Conservation (phyloP, 2,888 invertebrate genomes). For the Teinopalpus imperialis region DNA sequence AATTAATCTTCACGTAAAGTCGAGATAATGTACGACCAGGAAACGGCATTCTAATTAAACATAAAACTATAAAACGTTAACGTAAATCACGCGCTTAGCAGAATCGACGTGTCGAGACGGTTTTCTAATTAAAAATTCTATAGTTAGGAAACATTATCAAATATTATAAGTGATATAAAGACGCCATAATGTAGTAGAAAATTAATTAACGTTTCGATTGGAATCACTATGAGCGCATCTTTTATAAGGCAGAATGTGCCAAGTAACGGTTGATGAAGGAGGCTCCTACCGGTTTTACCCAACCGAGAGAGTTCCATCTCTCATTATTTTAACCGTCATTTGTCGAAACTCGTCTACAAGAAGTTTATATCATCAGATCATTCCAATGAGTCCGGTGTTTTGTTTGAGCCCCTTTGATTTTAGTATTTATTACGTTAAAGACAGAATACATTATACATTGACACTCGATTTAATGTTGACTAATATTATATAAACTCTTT, state of each 20-base stretch:
- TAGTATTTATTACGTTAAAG: not conserved
- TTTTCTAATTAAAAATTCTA: constrained; percentile 36
- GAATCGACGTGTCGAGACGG: constrained; percentile 25
- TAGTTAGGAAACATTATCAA: constrained; percentile 34
- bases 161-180: constrained; percentile 51
- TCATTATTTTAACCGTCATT: constrained; percentile 68
- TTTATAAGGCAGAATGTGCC: constrained; percentile 66
- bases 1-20: constrained; percentile 20
- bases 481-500: no score
- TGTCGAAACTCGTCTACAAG: constrained; percentile 52
- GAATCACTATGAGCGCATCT: constrained; percentile 68
- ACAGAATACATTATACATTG: not conserved
- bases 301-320: constrained; percentile 40
- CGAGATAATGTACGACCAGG: constrained; percentile 8
- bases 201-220: constrained; percentile 75
- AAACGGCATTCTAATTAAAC: constrained; percentile 29
- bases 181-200: constrained; percentile 66
- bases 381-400: constrained; percentile 4
- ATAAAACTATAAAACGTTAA: constrained; percentile 31
- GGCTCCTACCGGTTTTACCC: constrained; percentile 78
- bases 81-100: constrained; percentile 29
- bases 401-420: not conserved
- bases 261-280: constrained; percentile 71
- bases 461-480: constrained; percentile 10
- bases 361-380: constrained; percentile 19